Percentiles rank a stretch among this genome's conserved stretches.
Conservation (phyloP, 1,140 invertebrate genomes). For the Hermatobates lingyangjiaoensis region DNA sequence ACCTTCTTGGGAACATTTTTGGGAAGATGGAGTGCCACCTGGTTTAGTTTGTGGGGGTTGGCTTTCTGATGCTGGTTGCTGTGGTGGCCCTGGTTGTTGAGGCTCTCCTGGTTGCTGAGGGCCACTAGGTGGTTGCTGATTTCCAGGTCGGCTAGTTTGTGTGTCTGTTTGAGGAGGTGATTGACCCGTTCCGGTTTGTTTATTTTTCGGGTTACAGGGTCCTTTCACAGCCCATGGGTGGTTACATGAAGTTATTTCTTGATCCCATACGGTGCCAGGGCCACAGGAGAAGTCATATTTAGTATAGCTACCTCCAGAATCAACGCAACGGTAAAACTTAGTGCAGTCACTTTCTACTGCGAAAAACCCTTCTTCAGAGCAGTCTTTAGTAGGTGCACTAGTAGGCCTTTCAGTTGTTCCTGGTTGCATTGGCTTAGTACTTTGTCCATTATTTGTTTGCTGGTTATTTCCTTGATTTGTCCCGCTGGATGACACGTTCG, state of each 20-base stretch:
- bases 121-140: background rate
- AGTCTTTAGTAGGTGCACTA: conserved; percentile 15
- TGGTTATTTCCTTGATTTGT: background rate
- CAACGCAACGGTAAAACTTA: conserved; percentile 26
- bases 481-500: background rate
- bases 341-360: conserved; percentile 24
- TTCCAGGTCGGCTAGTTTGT: background rate
- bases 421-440: background rate
- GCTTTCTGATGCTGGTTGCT: conserved; percentile 6
- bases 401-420: background rate
- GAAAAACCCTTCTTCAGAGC: conserved; percentile 35
- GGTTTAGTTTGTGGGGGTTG: conserved; percentile 8
- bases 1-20: conserved; percentile 23
- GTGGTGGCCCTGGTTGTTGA: conserved; percentile 4
- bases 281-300: conserved; percentile 26
- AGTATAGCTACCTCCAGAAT: conserved; percentile 23
- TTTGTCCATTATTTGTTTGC: background rate
- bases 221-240: conserved; percentile 24
- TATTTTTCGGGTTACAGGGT: conserved; percentile 21
- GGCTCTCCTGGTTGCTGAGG: conserved; percentile 2
- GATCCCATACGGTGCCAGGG: conserved; percentile 28
- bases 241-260: conserved; percentile 27
- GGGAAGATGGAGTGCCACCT: background rate
- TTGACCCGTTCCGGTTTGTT: background rate
- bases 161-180: background rate